A percentile compares a stretch with the other conserved stretches of the same genome.
These are phyloP conservation scores for Thalassaphorura encarpata DNA, from an alignment of 1,140 invertebrate genomes.

Conservation along the genomic window DNA sequence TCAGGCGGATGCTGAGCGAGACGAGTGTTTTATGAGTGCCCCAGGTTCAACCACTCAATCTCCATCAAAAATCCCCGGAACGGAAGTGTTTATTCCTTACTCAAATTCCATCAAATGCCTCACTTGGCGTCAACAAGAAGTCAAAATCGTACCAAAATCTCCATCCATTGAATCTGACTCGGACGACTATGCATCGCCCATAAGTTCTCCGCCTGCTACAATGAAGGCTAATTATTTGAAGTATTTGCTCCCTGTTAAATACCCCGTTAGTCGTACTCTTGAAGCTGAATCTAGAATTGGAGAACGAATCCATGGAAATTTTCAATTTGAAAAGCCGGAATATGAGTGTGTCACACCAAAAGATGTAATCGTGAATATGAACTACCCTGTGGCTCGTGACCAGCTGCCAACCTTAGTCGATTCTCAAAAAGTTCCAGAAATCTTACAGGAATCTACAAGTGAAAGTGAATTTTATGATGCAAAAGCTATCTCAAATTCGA, in stretches of 20 bases:
- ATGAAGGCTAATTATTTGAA: conserved; percentile 25
- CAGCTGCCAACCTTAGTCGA: conserved; percentile 4
- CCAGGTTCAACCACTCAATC: background rate
- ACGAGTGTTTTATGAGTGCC: no score
- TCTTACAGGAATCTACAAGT: background rate
- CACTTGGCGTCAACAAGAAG: conserved; percentile 28
- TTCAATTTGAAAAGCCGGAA: background rate
- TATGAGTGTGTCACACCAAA: background rate
- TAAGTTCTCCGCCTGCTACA: conserved; percentile 1
- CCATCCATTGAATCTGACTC: conserved; percentile 4
- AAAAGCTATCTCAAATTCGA: background rate
- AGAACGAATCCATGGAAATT: conserved; percentile 20
- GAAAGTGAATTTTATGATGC: background rate
- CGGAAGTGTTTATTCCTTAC: conserved; percentile 22
- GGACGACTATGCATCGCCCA: conserved; percentile 20
- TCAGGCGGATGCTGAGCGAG: no score
- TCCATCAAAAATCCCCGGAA: conserved; percentile 6
- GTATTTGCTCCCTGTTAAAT: conserved; percentile 18
- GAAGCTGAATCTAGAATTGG: conserved; percentile 20
- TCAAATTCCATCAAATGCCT: conserved; percentile 28
- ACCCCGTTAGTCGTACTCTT: conserved; percentile 20
- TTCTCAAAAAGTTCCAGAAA: background rate
- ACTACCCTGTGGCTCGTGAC: background rate
- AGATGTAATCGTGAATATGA: background rate
- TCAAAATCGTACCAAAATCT: background rate